Base-by-base conservation (phyloP, 2,797 vertebrate genomes). In the Percopsis omiscomaycus region DNA sequence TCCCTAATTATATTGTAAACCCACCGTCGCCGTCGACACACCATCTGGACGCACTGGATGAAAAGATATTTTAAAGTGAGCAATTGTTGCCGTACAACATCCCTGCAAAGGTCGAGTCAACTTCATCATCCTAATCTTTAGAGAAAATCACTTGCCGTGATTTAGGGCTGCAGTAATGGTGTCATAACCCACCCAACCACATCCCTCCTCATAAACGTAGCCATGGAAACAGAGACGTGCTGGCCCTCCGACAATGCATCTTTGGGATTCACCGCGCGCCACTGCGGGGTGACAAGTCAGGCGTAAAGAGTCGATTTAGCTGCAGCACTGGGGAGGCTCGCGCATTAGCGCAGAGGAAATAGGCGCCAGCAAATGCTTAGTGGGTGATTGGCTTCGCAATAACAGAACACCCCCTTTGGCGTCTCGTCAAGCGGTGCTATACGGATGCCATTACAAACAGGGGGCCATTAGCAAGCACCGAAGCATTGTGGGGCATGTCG, bases 241-340 rank as follows among this genome's bases (percentile, higher is more conserved):
- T 55, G 83, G 71, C 54, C 80, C 78, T 58, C 69, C 67, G 42
- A 53, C 64, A 64, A 80, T 85, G 85, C 81, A 73, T 87, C 86
- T 82, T 86, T 78, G 86, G 83, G 82, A 88, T 88, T 86, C 86
- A 85, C 80, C 5, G 75, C 15, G 82, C 71, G 65, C 77, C 69
- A 81, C 83, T 75, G 81, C 76, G 75, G 84, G 84, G 71, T 72
- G 85, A 86, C 86, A 82, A 88, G 85, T 90, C 88, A 84, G 83
- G 86, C 87, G 86, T 88, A 84, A 85, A 89, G 85, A 87, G 88
- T 89, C 83, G 86, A 89, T 89, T 91, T 90, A 90, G 86, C 78
- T 73, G 83, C 76, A 68, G 85, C 88, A 82, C 84, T 53, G 77
- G 89, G 84, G 86, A 85, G 86, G 85, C 82, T 82, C 70, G 45